Conservation (phyloP, 2,113 vertebrate species). For the Tor tambroides region DNA sequence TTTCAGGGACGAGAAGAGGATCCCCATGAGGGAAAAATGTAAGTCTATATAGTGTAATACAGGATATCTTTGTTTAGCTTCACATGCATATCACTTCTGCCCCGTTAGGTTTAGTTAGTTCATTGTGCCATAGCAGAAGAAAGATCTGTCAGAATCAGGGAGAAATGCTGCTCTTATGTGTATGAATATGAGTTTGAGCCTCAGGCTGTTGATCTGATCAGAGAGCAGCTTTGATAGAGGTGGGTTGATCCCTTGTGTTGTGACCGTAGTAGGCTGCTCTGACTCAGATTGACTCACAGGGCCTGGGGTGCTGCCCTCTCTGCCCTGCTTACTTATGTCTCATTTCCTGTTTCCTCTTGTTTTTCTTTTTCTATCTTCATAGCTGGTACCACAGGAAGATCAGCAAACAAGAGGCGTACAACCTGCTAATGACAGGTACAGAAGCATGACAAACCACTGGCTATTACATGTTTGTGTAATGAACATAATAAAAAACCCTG, state of each 20-base stretch:
- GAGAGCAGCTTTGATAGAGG: slow-evolving; percentile 25
- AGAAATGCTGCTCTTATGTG: background rate
- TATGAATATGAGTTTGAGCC: background rate
- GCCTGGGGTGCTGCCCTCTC: slow-evolving; percentile 51
- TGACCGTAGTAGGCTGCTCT: slow-evolving; percentile 16
- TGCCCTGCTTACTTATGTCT: slow-evolving; percentile 18
- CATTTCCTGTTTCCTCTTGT: background rate
- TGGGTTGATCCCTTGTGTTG: background rate
- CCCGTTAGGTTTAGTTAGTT: background rate
- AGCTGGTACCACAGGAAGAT: slow-evolving; percentile 99
- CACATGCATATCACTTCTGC: background rate
- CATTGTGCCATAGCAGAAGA: background rate
- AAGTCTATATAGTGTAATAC: slow-evolving; percentile 67
- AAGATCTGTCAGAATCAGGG: background rate
- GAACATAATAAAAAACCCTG: background rate
- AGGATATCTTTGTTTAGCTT: background rate
- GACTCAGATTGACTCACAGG: slow-evolving; percentile 62
- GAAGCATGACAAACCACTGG: slow-evolving; percentile 25
- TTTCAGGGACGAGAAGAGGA: slow-evolving; percentile 95
- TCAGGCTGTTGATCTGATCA: slow-evolving; percentile 8
- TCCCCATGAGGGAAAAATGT: slow-evolving; percentile 99
- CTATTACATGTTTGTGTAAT: slow-evolving; percentile 9
- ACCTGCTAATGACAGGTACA: slow-evolving; percentile 96
- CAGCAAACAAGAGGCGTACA: slow-evolving; percentile 98
- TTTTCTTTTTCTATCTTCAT: slow-evolving; percentile 62